Evolutionary conservation across 2,888 invertebrate genomes (phyloP).

Genomic region (Nematopogon swammerdamellus): DNA sequence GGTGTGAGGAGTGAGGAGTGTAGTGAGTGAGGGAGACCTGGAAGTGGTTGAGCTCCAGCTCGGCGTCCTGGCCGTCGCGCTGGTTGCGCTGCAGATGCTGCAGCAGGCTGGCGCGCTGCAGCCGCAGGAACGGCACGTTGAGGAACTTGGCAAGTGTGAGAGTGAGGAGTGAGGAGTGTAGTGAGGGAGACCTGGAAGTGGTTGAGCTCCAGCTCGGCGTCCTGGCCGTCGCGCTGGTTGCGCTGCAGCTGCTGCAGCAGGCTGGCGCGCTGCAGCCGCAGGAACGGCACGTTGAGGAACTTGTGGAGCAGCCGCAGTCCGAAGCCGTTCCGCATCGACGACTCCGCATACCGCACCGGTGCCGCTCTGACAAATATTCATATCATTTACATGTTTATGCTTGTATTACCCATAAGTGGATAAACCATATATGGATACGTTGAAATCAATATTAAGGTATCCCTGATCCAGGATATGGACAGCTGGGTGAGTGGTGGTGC

Average conservation of each 20-base stretch:
- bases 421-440: not conserved
- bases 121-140: slow-evolving; percentile 53
- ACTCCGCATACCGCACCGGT: slow-evolving; percentile 82
- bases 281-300: slow-evolving; percentile 92
- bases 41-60: slow-evolving; percentile 71
- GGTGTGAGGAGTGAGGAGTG: too few relatives aligned
- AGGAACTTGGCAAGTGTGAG: too few relatives aligned
- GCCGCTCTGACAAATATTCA: slow-evolving; percentile 47
- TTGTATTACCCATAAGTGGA: too few relatives aligned
- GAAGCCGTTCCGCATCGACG: slow-evolving; percentile 95
- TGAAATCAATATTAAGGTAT: not conserved
- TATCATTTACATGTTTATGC: too few relatives aligned
- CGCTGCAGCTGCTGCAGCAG: slow-evolving; percentile 79
- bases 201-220: slow-evolving; percentile 72
- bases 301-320: slow-evolving; percentile 89
- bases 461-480: not conserved
- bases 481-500: too few relatives aligned
- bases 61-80: slow-evolving; percentile 41
- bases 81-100: slow-evolving; percentile 83
- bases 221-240: slow-evolving; percentile 76
- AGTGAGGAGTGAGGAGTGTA: too few relatives aligned
- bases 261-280: slow-evolving; percentile 84
- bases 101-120: slow-evolving; percentile 36
- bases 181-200: slow-evolving; percentile 56
- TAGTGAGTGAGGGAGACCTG: too few relatives aligned